phyloP scores from a whole-genome alignment of 2,888 invertebrate species.

The Andrena minutula region DNA sequence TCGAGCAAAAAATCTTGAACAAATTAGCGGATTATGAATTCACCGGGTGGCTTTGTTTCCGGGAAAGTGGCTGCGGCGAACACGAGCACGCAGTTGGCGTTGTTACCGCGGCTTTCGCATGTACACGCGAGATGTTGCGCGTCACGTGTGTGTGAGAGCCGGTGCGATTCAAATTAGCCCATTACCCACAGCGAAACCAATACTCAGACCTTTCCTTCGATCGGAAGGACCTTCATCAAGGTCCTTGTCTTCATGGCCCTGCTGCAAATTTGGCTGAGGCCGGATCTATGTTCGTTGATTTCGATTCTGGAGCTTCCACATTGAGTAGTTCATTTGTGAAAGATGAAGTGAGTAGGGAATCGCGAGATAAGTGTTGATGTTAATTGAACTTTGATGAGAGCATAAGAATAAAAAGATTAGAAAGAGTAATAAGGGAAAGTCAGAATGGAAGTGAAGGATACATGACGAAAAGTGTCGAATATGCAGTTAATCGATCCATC shows the following conservation, averaged over 20 bases:
- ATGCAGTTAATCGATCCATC: constrained; percentile 49
- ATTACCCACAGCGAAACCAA: constrained; percentile 71
- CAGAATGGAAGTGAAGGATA: not conserved
- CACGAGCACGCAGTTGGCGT: constrained; percentile 29
- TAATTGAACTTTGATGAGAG: not conserved
- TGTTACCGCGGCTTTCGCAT: constrained; percentile 36
- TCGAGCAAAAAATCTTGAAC: constrained; percentile 80
- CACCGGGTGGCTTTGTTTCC: constrained; percentile 75
- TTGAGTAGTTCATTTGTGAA: too few species aligned
- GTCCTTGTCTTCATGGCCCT: too few species aligned
- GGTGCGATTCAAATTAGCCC: constrained; percentile 81
- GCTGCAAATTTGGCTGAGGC: too few species aligned
- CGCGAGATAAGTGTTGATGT: too few species aligned
- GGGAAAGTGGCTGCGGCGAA: constrained; percentile 67
- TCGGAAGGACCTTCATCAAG: too few species aligned
- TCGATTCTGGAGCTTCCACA: too few species aligned
- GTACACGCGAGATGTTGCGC: constrained; percentile 68
- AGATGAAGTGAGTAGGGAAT: too few species aligned
- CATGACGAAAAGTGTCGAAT: not conserved
- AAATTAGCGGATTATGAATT: constrained; percentile 83
- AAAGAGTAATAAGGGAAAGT: not conserved
- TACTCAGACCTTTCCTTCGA: constrained; percentile 8
- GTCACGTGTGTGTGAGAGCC: constrained; percentile 75
- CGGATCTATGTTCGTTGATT: too few species aligned
- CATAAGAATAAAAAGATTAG: not conserved